Evolutionary conservation across 2,113 vertebrate genomes (phyloP).

Genomic region (Butorides virescens): DNA sequence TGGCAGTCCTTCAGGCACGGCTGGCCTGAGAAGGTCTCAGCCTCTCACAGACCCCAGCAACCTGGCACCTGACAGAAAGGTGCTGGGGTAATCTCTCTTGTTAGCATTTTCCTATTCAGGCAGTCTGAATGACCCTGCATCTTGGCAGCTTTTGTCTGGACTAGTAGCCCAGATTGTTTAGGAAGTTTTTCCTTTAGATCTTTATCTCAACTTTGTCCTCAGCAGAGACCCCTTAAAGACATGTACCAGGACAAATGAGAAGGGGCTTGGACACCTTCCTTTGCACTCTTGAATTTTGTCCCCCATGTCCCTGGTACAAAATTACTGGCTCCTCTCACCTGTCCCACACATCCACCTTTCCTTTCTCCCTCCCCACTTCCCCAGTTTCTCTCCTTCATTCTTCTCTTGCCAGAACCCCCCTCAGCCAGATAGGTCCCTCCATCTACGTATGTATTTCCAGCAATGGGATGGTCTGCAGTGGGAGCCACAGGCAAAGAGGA

Average conservation of each 20-base stretch:
- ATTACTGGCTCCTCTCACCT: not conserved
- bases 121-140: not conserved
- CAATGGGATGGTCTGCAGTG: not conserved
- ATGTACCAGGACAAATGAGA: not conserved
- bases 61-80: not conserved
- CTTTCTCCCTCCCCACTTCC: not conserved
- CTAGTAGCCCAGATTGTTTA: not conserved
- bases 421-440: not conserved
- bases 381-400: not conserved
- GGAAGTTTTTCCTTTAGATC: constrained; percentile 27
- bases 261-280: not conserved
- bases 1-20: not conserved
- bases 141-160: not conserved
- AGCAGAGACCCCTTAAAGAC: not conserved
- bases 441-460: not conserved
- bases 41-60: not conserved
- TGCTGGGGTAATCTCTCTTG: not conserved
- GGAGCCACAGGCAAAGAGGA: not conserved
- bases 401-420: not conserved
- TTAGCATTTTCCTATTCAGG: not conserved
- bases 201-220: not conserved
- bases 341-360: not conserved
- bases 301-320: not conserved
- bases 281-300: not conserved
- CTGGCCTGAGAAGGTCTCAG: not conserved